These are phyloP conservation scores for Taphrorychus bicolor DNA, from an alignment of 2,888 invertebrate species.

Conservation along the genomic window DNA sequence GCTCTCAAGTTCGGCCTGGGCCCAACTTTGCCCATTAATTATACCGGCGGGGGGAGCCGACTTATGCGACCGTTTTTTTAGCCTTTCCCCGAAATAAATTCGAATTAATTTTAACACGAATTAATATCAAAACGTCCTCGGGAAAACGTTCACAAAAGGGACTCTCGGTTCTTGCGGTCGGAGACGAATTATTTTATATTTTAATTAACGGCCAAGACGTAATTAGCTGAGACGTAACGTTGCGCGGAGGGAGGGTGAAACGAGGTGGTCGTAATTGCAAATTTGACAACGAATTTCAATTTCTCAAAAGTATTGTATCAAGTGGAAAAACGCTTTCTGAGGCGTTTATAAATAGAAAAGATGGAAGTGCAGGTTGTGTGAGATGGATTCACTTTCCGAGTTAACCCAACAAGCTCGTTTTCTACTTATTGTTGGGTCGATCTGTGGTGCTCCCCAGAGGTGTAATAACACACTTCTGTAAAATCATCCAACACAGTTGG, in stretches of 20 bases:
- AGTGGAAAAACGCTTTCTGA: too few species aligned
- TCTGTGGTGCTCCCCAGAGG: too few species aligned
- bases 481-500: too few species aligned
- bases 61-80: conserved; percentile 45
- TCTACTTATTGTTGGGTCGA: too few species aligned
- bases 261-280: neutral
- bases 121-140: conserved; percentile 20
- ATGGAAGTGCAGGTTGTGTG: too few species aligned
- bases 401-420: too few species aligned
- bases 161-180: neutral
- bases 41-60: conserved; percentile 46
- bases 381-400: too few species aligned
- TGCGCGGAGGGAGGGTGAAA: neutral
- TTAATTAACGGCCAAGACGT: conserved; percentile 19
- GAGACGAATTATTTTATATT: conserved; percentile 4
- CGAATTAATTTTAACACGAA: conserved; percentile 42
- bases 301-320: too few species aligned
- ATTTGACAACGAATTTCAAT: too few species aligned
- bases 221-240: neutral
- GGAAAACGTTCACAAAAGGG: conserved; percentile 3
- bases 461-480: too few species aligned
- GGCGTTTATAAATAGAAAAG: too few species aligned
- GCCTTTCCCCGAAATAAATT: conserved; percentile 35
- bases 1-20: conserved; percentile 53
- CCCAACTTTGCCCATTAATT: conserved; percentile 57